Base-by-base conservation (phyloP, 2,888 invertebrate genomes). In the Lumbricus terrestris region DNA sequence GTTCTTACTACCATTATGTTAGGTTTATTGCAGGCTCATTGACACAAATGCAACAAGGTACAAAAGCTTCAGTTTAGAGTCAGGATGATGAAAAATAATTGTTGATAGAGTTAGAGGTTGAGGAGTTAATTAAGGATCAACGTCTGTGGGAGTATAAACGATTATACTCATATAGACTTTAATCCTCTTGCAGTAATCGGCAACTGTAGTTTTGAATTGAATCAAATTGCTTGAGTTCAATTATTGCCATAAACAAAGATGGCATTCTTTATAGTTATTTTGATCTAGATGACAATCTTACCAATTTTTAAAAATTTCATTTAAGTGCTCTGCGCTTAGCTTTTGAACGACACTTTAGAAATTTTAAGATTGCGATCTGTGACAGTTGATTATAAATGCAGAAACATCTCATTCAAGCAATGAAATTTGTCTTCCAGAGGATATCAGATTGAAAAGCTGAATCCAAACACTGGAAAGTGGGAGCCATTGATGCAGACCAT, bases 361-460 rank as follows among this genome's bases (percentile, higher is more conserved):
- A n/a, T n/a, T n/a, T n/a, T n/a, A n/a, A n/a, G n/a, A n/a, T n/a
- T n/a, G n/a, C n/a, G n/a, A n/a, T n/a, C n/a, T n/a, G n/a, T 69
- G 13, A n/a, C 16, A 69, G 69, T 69, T 69, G 69, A n/a, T 6
- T 29, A n/a, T n/a, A n/a, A 11, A 40, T n/a, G 8, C 11, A n/a
- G 69, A 47, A 23, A 29, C 13, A 69, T n/a, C 69, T 69, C n/a
- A n/a, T n/a, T 8, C 69, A n/a, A n/a, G 69, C n/a, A n/a, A 1
- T 69, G 69, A n/a, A 69, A 69, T 69, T 69, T 69, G 20, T 69
- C n/a, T 69, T 69, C 16, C 92, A 95, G 95, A 90, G 91, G 94
- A 89, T 98, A 98, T 94, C 97, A 97, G 92, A 97, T 99, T 0
- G 99, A 99, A 94, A 99, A 99, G 95, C 97, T 98, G 96, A 99